A percentile compares a stretch with the other conserved stretches of the same genome.
These are phyloP conservation scores for Dendrocopos noguchii DNA, from an alignment of 2,113 vertebrate species.

Conservation along the genomic window DNA sequence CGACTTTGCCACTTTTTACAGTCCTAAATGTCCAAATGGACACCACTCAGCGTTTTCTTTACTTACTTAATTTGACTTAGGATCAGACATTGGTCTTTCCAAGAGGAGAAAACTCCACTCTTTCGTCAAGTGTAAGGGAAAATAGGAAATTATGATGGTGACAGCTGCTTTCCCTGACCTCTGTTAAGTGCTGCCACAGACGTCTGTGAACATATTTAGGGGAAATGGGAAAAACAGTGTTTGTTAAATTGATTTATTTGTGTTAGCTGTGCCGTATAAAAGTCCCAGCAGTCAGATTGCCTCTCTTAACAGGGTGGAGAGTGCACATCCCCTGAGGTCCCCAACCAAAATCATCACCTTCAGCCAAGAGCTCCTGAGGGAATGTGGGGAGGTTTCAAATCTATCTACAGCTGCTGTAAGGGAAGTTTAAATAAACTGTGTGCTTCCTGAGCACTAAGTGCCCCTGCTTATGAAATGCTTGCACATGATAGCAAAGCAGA, in stretches of 20 bases:
- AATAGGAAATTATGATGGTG: background rate
- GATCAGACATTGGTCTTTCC: background rate
- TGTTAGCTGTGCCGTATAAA: background rate
- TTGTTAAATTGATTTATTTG: conserved; percentile 20
- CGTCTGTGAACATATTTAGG: background rate
- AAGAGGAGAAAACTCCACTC: background rate
- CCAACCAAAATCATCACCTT: conserved; percentile 5
- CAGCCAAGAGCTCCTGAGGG: background rate
- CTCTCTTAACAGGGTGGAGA: background rate
- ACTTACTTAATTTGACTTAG: background rate
- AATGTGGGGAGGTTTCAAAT: background rate
- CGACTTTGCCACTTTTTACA: background rate
- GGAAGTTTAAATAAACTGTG: conserved; percentile 17
- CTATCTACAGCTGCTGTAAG: background rate
- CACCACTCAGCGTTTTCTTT: background rate
- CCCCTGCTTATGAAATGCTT: background rate
- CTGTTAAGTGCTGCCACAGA: background rate
- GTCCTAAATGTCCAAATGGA: background rate
- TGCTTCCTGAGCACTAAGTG: conserved; percentile 12
- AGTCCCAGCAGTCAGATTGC: background rate
- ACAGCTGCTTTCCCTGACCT: background rate
- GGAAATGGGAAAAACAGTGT: background rate
- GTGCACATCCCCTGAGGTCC: background rate
- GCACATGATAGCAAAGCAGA: background rate
- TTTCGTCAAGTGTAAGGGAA: conserved; percentile 16